Conservation (phyloP, 2,113 vertebrate genomes). For the Nettapus auritus region DNA sequence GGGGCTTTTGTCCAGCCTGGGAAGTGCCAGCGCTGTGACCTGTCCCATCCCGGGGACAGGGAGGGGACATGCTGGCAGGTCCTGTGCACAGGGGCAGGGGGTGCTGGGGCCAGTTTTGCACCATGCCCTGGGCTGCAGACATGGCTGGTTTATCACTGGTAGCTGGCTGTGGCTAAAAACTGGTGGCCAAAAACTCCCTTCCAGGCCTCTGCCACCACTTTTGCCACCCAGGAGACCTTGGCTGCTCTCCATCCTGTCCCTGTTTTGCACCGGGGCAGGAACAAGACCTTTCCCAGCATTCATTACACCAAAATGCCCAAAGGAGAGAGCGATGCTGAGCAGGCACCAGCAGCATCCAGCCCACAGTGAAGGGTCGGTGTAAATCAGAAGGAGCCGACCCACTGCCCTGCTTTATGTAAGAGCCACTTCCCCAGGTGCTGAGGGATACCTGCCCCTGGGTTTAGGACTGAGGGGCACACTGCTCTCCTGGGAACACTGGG, state of each 20-base stretch:
- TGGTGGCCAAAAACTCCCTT: no score
- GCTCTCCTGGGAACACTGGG: neutral
- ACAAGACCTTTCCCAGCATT: neutral
- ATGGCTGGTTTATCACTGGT: accelerated
- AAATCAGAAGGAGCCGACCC: no score
- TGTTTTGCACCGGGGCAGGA: neutral
- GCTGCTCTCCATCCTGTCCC: neutral
- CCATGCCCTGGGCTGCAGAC: neutral
- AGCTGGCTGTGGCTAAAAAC: no score
- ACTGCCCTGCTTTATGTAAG: no score
- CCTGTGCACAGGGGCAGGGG: neutral
- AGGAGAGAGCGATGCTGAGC: neutral
- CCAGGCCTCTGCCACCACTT: neutral
- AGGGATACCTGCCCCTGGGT: no score
- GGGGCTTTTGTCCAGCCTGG: neutral
- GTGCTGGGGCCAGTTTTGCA: neutral
- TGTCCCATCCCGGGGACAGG: neutral
- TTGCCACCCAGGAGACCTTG: neutral
- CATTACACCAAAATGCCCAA: neutral
- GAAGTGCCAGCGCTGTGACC: neutral
- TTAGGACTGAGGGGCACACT: neutral
- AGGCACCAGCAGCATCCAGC: no score
- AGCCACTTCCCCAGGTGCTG: no score
- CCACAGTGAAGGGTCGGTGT: no score
- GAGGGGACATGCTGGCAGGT: neutral